Evolutionary conservation across 2,888 invertebrate species (phyloP), one percentile per base, ranked within the genome.

Genomic region (Globia sparganii): DNA sequence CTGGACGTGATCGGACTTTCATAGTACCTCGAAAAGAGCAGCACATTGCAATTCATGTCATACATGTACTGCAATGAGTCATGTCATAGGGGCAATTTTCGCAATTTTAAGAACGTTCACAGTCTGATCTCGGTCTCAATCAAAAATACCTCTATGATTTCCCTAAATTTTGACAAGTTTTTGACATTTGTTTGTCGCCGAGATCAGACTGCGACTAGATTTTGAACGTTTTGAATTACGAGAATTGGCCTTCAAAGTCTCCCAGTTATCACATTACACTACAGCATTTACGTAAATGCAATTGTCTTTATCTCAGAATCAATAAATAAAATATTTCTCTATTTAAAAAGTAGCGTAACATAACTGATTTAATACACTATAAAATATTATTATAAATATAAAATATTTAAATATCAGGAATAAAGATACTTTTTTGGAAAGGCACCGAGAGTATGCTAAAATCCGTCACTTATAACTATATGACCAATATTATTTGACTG

Each of bases 371-470:
- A 78, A 69, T 74, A 75, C 56, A 71, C 28, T 75, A 77, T 78
- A 75, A 76, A 66, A 84, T 82, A 80, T 68, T 82, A 80, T 68
- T 77, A 68, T 77, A 75, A 80, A n/a, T 78, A 72, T 72, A 77
- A 78, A 66, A 71, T 78, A 69, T 73, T 71, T 86, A 86, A 84
- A 37, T 72, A 86, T 78, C 53, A 72, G 74, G 68, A 76, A 73
- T 82, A 77, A 73, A 62, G 46, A 72, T 77, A 77, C 73, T 66
- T 77, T 85, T 77, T 70, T 82, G 43, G 64, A 77, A 87, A 86
- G 85, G 87, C 87, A 86, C 87, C 65, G 75, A 73, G 69, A 81
- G 43, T 74, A 65, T 84, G 71, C 56, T 77, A 66, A 59, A 75
- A 86, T 77, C 68, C 34, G 68, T 72, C 58, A 80, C 75, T 72